Conservation (phyloP, 2,888 invertebrate genomes). For the Girardia tigrina region DNA sequence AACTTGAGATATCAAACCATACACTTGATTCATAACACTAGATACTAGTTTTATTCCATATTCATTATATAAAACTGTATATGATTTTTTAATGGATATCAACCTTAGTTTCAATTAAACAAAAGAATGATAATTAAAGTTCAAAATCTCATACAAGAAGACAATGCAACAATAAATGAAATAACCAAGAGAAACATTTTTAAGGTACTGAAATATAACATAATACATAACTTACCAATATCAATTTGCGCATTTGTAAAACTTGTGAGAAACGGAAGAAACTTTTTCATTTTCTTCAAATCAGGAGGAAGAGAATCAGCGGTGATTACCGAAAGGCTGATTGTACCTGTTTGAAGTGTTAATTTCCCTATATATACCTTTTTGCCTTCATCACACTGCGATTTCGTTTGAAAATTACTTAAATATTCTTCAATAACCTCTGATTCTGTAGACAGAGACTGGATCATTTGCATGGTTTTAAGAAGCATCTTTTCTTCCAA, state of each 20-base stretch:
- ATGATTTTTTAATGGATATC: too few relatives aligned
- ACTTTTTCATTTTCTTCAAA: slow-evolving; percentile 66
- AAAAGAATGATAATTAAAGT: too few relatives aligned
- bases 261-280: slow-evolving; percentile 73
- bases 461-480: not conserved
- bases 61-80: too few relatives aligned
- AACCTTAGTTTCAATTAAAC: too few relatives aligned
- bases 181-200: too few relatives aligned
- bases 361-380: slow-evolving; percentile 73
- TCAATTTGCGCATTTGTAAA: slow-evolving; percentile 92
- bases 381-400: slow-evolving; percentile 55
- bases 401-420: not conserved
- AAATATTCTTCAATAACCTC: not conserved
- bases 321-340: slow-evolving; percentile 75
- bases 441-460: not conserved
- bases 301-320: slow-evolving; percentile 66
- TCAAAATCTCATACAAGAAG: too few relatives aligned
- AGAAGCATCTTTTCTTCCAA: not conserved
- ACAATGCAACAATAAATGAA: too few relatives aligned
- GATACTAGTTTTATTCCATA: too few relatives aligned
- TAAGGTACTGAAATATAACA: too few relatives aligned
- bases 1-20: too few relatives aligned
- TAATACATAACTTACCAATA: slow-evolving; percentile 52
- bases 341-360: slow-evolving; percentile 65
- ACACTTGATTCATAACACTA: too few relatives aligned